Base-by-base conservation (phyloP, 2,797 vertebrate species). In the Smutsia temminckii region DNA sequence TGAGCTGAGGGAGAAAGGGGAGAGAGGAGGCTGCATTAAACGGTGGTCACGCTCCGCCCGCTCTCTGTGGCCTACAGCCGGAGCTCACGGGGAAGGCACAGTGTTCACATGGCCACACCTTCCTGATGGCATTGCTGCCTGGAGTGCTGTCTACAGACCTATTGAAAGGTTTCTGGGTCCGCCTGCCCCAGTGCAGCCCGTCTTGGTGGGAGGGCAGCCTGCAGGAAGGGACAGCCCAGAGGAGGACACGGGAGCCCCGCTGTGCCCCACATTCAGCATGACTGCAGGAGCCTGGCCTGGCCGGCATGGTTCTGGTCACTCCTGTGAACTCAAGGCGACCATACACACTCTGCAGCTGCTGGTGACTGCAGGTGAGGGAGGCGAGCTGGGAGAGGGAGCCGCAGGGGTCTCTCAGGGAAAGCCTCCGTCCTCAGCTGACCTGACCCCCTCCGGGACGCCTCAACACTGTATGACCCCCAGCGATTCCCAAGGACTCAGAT, bases 1-100 rank as follows among this genome's bases (percentile, higher is more conserved):
- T 99, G 97, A 99, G 98, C 99, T 99, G 98, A 5, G 46, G 9
- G 78, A 11, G 27, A 63, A 96, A 66, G 55, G 81, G 71, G 88
- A 88, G 46, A 96, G 71, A 46, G 34, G 42, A 18, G 61, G 85
- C 12, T 32, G 91, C 3, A 16, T 97, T 93, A 98, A 89, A 61
- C 29, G 81, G 27, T 18, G 68, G 85, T 90, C 72, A 57, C 84
- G 46, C 40, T 57, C 51, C 3, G 59, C 75, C 61, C 72, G 85
- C 80, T 85, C 81, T 63, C 59, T 21, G 74, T 37, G 13, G 13
- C 63, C 86, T 68, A 59, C 20, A 27, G 69, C 72, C 32, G 64
- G 2, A 25, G 6, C 3, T 59, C 37, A 2, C 17, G 1, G 3
- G 77, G 37, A 57, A n/a, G 25, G 69, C 71, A 13, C 12, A 2